Evolutionary conservation across 2,888 invertebrate species (phyloP).

Genomic region (Drosophila prolongata): DNA sequence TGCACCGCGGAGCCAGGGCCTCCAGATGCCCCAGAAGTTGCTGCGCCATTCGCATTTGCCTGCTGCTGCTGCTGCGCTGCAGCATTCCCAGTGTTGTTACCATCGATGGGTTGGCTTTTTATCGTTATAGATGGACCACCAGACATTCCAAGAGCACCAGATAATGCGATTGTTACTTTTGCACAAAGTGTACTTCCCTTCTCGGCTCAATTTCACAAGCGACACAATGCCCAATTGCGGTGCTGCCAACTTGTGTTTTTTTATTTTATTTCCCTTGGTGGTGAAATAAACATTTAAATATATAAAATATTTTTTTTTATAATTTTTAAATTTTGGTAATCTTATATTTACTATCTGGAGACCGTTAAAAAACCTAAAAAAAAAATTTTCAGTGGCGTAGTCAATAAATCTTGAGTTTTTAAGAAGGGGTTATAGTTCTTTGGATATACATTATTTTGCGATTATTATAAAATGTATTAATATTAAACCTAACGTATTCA

Average conservation of each 20-base stretch:
- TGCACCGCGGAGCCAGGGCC: constrained; percentile 7
- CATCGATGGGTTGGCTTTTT: constrained; percentile 80
- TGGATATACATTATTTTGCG: too few species aligned
- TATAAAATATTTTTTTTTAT: neutral
- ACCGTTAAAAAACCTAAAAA: too few species aligned
- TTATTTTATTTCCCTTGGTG: constrained; percentile 8
- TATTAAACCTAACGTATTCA: too few species aligned
- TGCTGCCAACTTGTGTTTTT: constrained; percentile 18
- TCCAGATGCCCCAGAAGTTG: constrained; percentile 32
- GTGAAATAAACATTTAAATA: constrained; percentile 13
- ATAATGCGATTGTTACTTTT: constrained; percentile 16
- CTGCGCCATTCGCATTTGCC: constrained; percentile 57
- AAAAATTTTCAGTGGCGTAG: neutral
- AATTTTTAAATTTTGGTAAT: neutral
- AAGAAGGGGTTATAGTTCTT: neutral
- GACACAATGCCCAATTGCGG: constrained; percentile 6
- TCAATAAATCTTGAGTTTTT: neutral
- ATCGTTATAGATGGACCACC: constrained; percentile 80
- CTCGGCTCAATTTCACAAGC: constrained; percentile 67
- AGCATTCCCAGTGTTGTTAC: constrained; percentile 59
- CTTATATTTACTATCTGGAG: too few species aligned
- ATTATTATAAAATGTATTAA: too few species aligned
- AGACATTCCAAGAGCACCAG: constrained; percentile 65
- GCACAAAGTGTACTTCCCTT: constrained; percentile 32
- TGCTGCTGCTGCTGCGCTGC: constrained; percentile 72